phyloP scores from a whole-genome alignment of 1,140 invertebrate genomes.

The Vanessa atalanta region DNA sequence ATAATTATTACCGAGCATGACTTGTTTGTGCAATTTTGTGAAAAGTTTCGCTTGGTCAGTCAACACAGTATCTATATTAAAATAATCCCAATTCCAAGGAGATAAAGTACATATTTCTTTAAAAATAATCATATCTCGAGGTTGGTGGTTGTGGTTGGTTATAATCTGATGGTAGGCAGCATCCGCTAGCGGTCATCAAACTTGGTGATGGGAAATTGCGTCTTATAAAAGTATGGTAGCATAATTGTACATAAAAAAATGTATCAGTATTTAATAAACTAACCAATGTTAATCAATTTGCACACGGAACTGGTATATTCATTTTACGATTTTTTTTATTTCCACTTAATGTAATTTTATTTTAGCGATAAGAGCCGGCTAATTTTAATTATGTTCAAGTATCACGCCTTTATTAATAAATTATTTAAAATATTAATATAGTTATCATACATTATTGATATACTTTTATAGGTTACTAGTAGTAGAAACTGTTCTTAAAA shows the following conservation, averaged over 20 bases:
- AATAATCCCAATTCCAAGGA: neutral
- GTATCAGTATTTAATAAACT: conserved; percentile 14
- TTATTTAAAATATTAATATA: neutral
- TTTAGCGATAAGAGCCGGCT: conserved; percentile 6
- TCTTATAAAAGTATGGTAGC: conserved; percentile 18
- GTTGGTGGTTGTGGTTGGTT: conserved; percentile 29
- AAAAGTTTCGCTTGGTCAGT: conserved; percentile 32
- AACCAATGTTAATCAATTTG: conserved; percentile 11
- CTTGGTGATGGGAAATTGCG: conserved; percentile 24
- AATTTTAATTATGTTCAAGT: conserved; percentile 7
- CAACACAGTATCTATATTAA: neutral
- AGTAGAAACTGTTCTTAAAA: too few species aligned
- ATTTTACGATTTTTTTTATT: conserved; percentile 5
- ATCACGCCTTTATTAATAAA: conserved; percentile 9
- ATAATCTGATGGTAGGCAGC: conserved; percentile 38
- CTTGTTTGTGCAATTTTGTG: conserved; percentile 49
- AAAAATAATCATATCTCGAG: conserved; percentile 14
- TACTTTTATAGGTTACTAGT: too few species aligned
- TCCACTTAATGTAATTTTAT: conserved; percentile 3
- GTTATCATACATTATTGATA: neutral
- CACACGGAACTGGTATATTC: conserved; percentile 17
- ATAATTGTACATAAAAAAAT: conserved; percentile 19
- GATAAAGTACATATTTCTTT: conserved; percentile 22
- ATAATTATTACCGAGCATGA: conserved; percentile 42
- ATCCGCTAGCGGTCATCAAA: conserved; percentile 41